Evolutionary conservation across 1,140 invertebrate genomes (phyloP), one percentile per base, ranked within the genome.

Genomic region (Penaeus chinensis): DNA sequence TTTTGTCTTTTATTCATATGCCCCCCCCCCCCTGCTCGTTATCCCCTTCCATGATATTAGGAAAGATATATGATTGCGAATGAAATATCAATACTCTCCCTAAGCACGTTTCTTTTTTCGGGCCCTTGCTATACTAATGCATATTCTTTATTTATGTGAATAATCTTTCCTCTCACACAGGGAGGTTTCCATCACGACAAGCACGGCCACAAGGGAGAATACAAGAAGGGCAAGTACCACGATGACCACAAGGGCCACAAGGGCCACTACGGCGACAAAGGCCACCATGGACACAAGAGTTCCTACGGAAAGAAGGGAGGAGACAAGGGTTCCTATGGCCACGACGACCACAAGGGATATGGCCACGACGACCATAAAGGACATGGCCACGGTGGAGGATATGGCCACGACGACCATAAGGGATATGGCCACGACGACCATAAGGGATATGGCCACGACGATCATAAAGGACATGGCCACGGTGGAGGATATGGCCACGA

Each of bases 241-340:
- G 65, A 83, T n/a, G 65, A 85, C 32, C 62, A 87, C 24, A 69
- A 84, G 47, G 90, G 90, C 60, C 88, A 89, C 87, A 85, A 90
- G n/a, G 85, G 78, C 62, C 32, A 89, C 69, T 83, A 88, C 32
- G 80, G 84, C 84, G 78, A 89, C 54, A 78, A 89, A 63, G 89
- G 84, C 4, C 42, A 81, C 62, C 37, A 86, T 18, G 84, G 84
- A 19, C 84, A 86, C 20, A 80, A 81, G 84, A 86, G 78, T 27
- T 77, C 84, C 65, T 81, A 86, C 42, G 84, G 78, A 22, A 76
- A 90, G 37, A 81, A 85, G 20, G 88, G 84, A 19, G 84, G 74
- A 20, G 61, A 89, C 69, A 89, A 89, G 60, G 83, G 84, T 16
- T 79, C 88, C 62, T 77, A 84, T 69, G 89, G 87, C 54, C 71